Base-by-base conservation (phyloP, 1,140 invertebrate species). In the Dendroctonus ponderosae region DNA sequence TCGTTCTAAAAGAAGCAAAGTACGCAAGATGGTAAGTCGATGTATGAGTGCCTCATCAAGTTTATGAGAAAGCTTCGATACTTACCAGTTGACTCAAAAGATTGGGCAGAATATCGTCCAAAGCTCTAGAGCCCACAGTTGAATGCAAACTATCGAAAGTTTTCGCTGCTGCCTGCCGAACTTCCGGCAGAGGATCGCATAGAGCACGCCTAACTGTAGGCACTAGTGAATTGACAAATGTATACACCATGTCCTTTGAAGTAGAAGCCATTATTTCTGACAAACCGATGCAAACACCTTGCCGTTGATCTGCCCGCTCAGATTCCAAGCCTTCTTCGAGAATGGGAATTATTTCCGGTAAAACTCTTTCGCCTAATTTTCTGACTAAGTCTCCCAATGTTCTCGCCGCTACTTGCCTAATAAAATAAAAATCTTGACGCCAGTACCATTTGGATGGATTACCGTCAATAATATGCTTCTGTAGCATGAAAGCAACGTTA, bases 251-350 rank as follows among this genome's bases (percentile, higher is more conserved):
- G 72, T 99, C 97, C 74, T 89, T 88, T 58, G 92, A 96, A 3
- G 96, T 98, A 46, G 96, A 97, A 4, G 89, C 88, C 89, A 99
- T 97, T 71, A 99, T 99, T 85, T 99, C 98, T 0, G 93, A 94
- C 2, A 99, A 83, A 5, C 97, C 97, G 78, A 99, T 98, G 79
- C 97, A 98, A 8, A 99, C 97, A 72, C 97, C 97, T 81, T 99
- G 94, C 39, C 97, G 83, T 79, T 98, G 94, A 81, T 98, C 96
- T 7, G 93, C 79, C 52, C 91, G 86, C 52, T 94, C 89, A 0
- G 94, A 97, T 72, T 96, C 89, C 48, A 99, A 81, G 0, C 96
- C 96, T 66, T 87, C 85, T 80, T 99, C 96, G 49, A 99, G 81
- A 75, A 99, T 98, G 0, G 97, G 97, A 76, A 99, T 96, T 51